phyloP scores from a whole-genome alignment of 2,888 invertebrate genomes.

The Acleris laterana region DNA sequence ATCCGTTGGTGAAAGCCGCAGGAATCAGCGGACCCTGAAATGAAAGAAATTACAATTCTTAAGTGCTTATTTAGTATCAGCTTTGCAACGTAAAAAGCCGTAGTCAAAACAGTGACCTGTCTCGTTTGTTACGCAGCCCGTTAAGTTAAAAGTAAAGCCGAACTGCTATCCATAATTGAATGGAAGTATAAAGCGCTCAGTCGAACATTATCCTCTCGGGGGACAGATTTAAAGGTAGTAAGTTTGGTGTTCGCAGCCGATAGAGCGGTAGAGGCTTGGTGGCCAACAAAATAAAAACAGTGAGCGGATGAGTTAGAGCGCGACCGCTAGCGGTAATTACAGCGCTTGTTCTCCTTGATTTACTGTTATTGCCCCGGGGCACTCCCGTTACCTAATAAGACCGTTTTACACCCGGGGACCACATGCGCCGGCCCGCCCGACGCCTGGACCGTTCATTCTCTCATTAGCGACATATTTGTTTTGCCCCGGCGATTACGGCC shows the following conservation, averaged over 20 bases:
- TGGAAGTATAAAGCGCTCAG: constrained; percentile 72
- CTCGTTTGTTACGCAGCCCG: constrained; percentile 4
- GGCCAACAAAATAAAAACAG: constrained; percentile 82
- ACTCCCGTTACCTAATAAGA: constrained; percentile 84
- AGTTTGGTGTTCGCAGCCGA: constrained; percentile 76
- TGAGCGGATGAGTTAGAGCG: constrained; percentile 81
- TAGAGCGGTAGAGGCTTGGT: constrained; percentile 76
- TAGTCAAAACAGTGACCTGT: background rate
- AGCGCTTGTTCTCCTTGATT: constrained; percentile 85
- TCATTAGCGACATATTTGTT: constrained; percentile 80
- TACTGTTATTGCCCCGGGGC: constrained; percentile 85
- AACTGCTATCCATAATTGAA: constrained; percentile 67
- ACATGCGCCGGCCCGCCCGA: constrained; percentile 71
- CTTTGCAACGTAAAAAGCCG: background rate
- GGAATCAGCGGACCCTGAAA: constrained; percentile 98
- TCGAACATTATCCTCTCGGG: constrained; percentile 73
- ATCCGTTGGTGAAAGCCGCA: constrained; percentile 99
- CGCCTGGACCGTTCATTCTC: constrained; percentile 75
- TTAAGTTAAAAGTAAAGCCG: constrained; percentile 44
- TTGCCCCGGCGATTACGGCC: constrained; percentile 73
- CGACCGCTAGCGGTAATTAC: constrained; percentile 84
- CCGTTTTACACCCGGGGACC: constrained; percentile 81
- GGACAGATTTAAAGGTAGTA: constrained; percentile 81
- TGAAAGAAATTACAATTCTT: constrained; percentile 50
- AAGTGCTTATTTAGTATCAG: constrained; percentile 6